Evolutionary conservation across 2,888 invertebrate genomes (phyloP).

Genomic region (Cetonia aurata): DNA sequence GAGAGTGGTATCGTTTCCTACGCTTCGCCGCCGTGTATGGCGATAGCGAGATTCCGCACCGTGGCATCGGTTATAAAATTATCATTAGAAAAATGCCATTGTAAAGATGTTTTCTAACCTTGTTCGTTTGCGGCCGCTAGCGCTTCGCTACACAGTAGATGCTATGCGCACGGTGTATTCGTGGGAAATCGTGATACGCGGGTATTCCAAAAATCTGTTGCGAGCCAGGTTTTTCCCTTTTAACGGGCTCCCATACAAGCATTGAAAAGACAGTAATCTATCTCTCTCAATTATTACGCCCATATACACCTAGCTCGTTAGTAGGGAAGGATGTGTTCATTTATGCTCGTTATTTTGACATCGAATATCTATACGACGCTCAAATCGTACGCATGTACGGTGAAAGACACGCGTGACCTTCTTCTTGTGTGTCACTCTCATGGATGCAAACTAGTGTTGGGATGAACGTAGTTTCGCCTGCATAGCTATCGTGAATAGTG

Average conservation of each 20-base stretch:
- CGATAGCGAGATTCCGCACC: slow-evolving; percentile 49
- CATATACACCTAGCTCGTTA: slow-evolving; percentile 19
- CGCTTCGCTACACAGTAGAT: neutral
- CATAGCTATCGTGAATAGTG: too few relatives aligned
- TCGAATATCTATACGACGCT: too few relatives aligned
- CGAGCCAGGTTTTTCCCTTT: slow-evolving; percentile 24
- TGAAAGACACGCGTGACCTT: too few relatives aligned
- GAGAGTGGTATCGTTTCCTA: slow-evolving; percentile 48
- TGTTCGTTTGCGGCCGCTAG: slow-evolving; percentile 47
- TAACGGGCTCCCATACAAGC: slow-evolving; percentile 25
- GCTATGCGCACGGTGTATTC: slow-evolving; percentile 42
- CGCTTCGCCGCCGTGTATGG: slow-evolving; percentile 54
- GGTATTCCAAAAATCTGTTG: slow-evolving; percentile 48
- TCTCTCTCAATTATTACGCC: slow-evolving; percentile 12
- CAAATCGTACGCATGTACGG: too few relatives aligned
- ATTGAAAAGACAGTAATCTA: slow-evolving; percentile 39
- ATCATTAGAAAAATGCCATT: slow-evolving; percentile 57
- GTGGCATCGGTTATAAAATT: slow-evolving; percentile 55
- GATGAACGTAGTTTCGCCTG: too few relatives aligned
- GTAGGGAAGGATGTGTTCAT: slow-evolving; percentile 6
- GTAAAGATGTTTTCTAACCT: slow-evolving; percentile 52
- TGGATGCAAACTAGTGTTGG: too few relatives aligned
- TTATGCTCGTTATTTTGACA: slow-evolving; percentile 1
- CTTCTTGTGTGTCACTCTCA: too few relatives aligned
- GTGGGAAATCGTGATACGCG: slow-evolving; percentile 48